phyloP scores from a whole-genome alignment of 2,113 vertebrate genomes.

The Danionella cerebrum region DNA sequence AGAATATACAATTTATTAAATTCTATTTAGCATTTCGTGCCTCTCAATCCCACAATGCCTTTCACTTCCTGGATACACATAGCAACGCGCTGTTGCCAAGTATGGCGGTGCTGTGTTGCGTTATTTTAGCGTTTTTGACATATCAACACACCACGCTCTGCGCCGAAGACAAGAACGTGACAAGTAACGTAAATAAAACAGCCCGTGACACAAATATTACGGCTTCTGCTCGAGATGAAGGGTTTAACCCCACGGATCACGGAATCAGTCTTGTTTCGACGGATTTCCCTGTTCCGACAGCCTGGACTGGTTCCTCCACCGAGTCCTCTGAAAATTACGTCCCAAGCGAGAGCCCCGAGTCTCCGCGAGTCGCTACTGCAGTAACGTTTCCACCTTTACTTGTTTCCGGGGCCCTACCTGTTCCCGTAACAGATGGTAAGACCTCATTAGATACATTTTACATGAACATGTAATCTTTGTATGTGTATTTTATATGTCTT shows the following conservation, averaged over 20 bases:
- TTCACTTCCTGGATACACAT: conserved; percentile 26
- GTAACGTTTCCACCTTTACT: conserved; percentile 28
- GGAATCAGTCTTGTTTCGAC: not conserved
- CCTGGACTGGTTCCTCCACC: not conserved
- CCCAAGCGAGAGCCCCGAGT: not conserved
- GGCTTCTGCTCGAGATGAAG: not conserved
- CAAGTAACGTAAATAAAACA: not conserved
- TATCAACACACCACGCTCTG: not conserved
- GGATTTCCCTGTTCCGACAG: not conserved
- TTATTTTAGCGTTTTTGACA: conserved; percentile 3
- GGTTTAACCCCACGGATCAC: not conserved
- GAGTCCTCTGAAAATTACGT: not conserved
- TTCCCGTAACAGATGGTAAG: conserved; percentile 30
- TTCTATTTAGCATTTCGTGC: too few species aligned
- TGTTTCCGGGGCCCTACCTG: conserved; percentile 26
- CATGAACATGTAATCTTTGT: too few species aligned
- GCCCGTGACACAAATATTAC: conserved; percentile 4
- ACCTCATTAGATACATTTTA: not conserved
- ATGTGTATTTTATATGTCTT: too few species aligned
- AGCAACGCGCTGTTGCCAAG: conserved; percentile 12
- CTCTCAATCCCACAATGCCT: conserved; percentile 16
- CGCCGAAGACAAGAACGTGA: not conserved
- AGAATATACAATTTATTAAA: too few species aligned
- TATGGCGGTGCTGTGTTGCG: conserved; percentile 10
- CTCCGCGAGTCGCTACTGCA: not conserved